A percentile compares a stretch with the other conserved stretches of the same genome.
phyloP scores from a whole-genome alignment of 2,888 invertebrate species.

The Hecatera dysodea region DNA sequence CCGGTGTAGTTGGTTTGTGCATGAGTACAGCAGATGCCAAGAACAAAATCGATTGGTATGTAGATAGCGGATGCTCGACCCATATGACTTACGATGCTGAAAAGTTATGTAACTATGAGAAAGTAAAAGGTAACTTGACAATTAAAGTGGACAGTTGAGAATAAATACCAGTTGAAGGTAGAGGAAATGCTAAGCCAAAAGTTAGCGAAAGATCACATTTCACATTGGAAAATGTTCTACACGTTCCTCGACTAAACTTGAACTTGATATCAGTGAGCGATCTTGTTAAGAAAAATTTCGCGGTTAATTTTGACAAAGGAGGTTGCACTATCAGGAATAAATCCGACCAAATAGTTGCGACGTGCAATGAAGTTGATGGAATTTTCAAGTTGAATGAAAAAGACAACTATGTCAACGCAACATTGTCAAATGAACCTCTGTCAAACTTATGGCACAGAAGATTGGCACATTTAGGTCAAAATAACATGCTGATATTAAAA shows the following conservation, averaged over 20 bases:
- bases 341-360: background rate
- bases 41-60: background rate
- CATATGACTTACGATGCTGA: background rate
- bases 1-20: too few species aligned
- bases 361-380: background rate
- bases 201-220: background rate
- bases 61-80: background rate
- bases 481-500: background rate
- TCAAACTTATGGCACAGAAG: background rate
- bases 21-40: background rate
- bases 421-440: conserved; percentile 5
- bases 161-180: background rate
- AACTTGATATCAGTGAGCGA: conserved; percentile 1
- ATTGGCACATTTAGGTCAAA: background rate
- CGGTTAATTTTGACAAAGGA: background rate
- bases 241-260: background rate
- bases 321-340: background rate
- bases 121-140: background rate
- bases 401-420: background rate
- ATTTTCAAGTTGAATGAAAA: background rate
- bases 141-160: background rate
- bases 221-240: background rate
- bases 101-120: background rate
- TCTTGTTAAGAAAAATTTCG: background rate
- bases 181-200: background rate